phyloP scores from a whole-genome alignment of 2,888 invertebrate species.

The Apamea monoglypha region DNA sequence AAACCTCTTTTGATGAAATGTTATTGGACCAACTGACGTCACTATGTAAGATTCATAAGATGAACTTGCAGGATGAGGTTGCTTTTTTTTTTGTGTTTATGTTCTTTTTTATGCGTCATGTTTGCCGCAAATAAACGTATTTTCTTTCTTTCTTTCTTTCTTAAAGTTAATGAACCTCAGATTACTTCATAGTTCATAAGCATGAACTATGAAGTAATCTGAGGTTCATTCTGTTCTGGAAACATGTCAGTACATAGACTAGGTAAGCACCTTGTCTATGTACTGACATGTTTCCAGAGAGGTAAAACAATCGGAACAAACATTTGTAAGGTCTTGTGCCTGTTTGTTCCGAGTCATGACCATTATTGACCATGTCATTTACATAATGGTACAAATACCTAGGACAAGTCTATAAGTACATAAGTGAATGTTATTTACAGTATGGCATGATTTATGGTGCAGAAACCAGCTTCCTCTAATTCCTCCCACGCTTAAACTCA shows the following conservation, averaged over 20 bases:
- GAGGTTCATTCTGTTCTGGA: too few relatives aligned
- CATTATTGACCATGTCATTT: slow-evolving; percentile 30
- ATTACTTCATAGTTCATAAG: slow-evolving; percentile 14
- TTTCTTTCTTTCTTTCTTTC: too few relatives aligned
- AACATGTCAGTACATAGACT: too few relatives aligned
- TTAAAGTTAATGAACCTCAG: slow-evolving; percentile 17
- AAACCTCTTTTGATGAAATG: too few relatives aligned
- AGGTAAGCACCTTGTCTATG: slow-evolving; percentile 21
- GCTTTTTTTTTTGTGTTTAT: too few relatives aligned
- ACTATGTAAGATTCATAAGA: rapidly evolving
- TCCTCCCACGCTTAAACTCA: slow-evolving; percentile 34
- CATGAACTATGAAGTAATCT: too few relatives aligned
- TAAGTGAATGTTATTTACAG: slow-evolving; percentile 6
- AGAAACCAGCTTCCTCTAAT: slow-evolving; percentile 14
- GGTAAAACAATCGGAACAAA: slow-evolving; percentile 42
- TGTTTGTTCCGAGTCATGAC: slow-evolving; percentile 48
- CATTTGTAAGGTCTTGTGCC: slow-evolving; percentile 17
- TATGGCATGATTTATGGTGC: slow-evolving; percentile 12
- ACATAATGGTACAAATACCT: slow-evolving; percentile 23
- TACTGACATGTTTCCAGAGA: slow-evolving; percentile 10
- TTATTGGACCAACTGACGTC: neutral
- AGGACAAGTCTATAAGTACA: slow-evolving; percentile 11
- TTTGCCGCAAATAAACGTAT: too few relatives aligned
- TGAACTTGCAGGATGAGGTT: too few relatives aligned
- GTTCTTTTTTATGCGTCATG: too few relatives aligned